Conservation (phyloP, 2,113 vertebrate species). For the Cynoglossus semilaevis region DNA sequence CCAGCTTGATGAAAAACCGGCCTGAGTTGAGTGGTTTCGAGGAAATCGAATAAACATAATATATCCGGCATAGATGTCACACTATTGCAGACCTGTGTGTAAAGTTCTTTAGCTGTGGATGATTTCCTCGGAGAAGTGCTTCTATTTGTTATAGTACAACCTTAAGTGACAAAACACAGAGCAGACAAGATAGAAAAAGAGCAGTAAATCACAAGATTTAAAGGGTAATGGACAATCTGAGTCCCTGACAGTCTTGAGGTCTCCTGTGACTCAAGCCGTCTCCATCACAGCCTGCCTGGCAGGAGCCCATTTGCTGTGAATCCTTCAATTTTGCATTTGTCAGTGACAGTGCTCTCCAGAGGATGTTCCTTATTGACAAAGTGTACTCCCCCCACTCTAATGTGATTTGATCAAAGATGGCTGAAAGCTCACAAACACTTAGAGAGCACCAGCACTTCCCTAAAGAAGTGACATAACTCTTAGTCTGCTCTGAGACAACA, state of each 20-base stretch:
- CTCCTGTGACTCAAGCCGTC: constrained; percentile 40
- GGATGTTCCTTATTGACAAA: constrained; percentile 54
- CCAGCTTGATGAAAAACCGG: no score
- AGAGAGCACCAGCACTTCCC: constrained; percentile 27
- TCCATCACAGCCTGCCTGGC: constrained; percentile 37
- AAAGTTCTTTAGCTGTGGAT: constrained; percentile 9
- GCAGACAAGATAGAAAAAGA: constrained; percentile 39
- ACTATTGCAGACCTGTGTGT: constrained; percentile 6
- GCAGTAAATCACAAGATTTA: constrained; percentile 16
- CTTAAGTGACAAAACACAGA: constrained; percentile 31
- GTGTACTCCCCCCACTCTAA: constrained; percentile 59
- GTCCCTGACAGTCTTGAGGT: constrained; percentile 42
- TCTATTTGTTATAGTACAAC: constrained; percentile 26
- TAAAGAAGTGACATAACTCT: constrained; percentile 48
- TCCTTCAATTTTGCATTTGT: constrained; percentile 63
- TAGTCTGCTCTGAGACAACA: constrained; percentile 41
- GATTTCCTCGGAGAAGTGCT: constrained; percentile 23
- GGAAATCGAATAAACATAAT: no score
- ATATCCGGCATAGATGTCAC: neutral
- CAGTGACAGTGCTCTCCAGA: constrained; percentile 51
- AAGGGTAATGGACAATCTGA: constrained; percentile 23
- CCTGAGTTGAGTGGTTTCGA: no score
- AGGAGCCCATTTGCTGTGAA: constrained; percentile 48
- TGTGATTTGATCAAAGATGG: constrained; percentile 60
- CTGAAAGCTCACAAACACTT: constrained; percentile 38